phyloP scores from a whole-genome alignment of 2,888 invertebrate species.

The Cordilura impudica region DNA sequence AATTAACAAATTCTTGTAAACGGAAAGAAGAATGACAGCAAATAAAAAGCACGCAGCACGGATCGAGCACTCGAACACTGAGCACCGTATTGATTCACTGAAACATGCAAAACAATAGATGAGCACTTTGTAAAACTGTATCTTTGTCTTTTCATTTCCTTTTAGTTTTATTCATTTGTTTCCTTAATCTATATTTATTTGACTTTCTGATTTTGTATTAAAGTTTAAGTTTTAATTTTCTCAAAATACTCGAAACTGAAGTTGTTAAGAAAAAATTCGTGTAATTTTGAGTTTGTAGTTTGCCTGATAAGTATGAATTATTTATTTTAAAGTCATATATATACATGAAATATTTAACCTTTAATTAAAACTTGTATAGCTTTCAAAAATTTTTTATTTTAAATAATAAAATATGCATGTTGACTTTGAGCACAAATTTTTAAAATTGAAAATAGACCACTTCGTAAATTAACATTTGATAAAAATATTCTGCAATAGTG shows the following conservation, averaged over 20 bases:
- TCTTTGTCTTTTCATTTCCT: constrained; percentile 35
- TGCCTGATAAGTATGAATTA: constrained; percentile 42
- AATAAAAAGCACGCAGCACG: constrained; percentile 55
- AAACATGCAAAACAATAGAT: constrained; percentile 55
- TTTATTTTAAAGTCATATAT: not conserved
- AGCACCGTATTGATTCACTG: constrained; percentile 60
- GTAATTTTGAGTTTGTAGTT: constrained; percentile 2
- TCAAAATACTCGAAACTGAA: not conserved
- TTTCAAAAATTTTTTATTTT: constrained; percentile 6
- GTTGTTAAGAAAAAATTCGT: not conserved
- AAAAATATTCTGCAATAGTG: constrained; percentile 79
- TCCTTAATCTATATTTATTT: constrained; percentile 14
- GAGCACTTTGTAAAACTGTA: constrained; percentile 59
- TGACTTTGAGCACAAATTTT: constrained; percentile 41
- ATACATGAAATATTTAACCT: too few species aligned
- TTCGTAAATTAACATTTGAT: constrained; percentile 51
- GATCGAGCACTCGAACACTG: constrained; percentile 57
- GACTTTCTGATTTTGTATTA: constrained; percentile 18
- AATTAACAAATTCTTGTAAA: constrained; percentile 1
- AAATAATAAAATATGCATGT: constrained; percentile 44
- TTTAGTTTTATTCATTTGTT: constrained; percentile 26
- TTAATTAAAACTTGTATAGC: not conserved
- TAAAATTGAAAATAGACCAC: constrained; percentile 9
- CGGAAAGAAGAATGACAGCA: constrained; percentile 52
- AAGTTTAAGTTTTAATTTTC: not conserved